Evolutionary conservation across 2,888 invertebrate species (phyloP), one percentile per base, ranked within the genome.

Genomic region (Eupithecia abbreviata): DNA sequence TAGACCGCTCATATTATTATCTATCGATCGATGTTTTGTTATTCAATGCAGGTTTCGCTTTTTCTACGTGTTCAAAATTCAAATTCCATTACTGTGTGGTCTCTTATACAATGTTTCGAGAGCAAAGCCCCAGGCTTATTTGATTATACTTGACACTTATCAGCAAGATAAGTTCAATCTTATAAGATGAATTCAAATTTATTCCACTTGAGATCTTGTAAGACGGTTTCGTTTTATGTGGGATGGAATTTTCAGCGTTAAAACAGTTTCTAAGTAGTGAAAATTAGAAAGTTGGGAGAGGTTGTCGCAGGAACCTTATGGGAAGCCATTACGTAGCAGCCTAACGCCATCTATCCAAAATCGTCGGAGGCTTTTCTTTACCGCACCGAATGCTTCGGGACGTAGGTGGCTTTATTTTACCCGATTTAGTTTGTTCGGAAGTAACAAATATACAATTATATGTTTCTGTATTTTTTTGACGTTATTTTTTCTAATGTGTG

Each of bases 321-420:
- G 88, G 88, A 88, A 86, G 87, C 87, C 86, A 91, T 93, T 92
- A 92, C 83, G 87, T 85, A 72, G 88, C 84, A 90, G 87, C 89
- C 90, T 92, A 94, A 92, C 94, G 94, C 94, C 94, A 94, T 94
- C 94, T 94, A 94, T 93, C 92, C 90, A 81, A 92, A 91, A 92
- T 90, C 92, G 92, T 91, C 89, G 91, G 94, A 94, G 94, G 94
- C 92, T 94, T 92, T 93, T 92, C 88, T 90, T 85, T 88, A 89
- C 87, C 85, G 81, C 77, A 90, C 87, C 90, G 90, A 92, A 93
- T 93, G 94, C 91, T 94, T 75, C 93, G 93, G 94, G 94, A 94
- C 91, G 92, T 88, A 81, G 87, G 80, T 73, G 77, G 77, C 75
- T 72, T 79, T 75, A 68, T 76, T 79, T 81, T 79, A 80, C 82